Conservation (phyloP, 2,797 vertebrate genomes). For the Pangasius larnaudii region DNA sequence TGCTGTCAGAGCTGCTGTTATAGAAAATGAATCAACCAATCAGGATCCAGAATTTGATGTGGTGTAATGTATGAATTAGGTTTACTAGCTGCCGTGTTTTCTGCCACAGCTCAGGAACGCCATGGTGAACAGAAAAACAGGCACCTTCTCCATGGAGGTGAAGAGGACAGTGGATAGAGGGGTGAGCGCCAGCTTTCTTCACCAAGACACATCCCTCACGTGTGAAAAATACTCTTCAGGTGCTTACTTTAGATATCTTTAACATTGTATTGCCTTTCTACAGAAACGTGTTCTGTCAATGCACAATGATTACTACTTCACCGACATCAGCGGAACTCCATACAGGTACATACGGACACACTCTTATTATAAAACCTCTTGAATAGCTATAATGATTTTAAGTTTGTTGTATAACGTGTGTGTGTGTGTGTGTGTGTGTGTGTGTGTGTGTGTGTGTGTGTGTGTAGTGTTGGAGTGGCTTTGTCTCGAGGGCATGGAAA, state of each 20-base stretch:
- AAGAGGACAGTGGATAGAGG: constrained; percentile 98
- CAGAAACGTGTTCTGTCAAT: constrained; percentile 96
- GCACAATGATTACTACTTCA: constrained; percentile 99
- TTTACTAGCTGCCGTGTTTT: neutral
- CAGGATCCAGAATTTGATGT: neutral
- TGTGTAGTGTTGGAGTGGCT: constrained; percentile 90
- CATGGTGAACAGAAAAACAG: constrained; percentile 97
- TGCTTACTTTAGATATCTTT: neutral
- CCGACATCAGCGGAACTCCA: constrained; percentile 97
- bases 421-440: constrained; percentile 44
- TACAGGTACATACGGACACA: constrained; percentile 84
- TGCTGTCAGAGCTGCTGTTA: neutral
- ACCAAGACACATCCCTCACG: neutral
- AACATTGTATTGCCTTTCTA: constrained; percentile 28
- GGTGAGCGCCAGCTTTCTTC: constrained; percentile 74
- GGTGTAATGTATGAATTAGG: too few species aligned
- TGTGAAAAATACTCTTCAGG: neutral
- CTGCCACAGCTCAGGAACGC: constrained; percentile 86
- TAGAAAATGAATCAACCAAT: neutral
- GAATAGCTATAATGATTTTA: neutral
- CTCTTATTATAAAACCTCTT: neutral
- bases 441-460: constrained; percentile 46
- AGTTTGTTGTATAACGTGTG: neutral
- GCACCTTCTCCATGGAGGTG: constrained; percentile 97
- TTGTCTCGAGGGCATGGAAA: constrained; percentile 96